Evolutionary conservation across 2,113 vertebrate genomes (phyloP).

Genomic region (Ornithorhynchus anatinus): DNA sequence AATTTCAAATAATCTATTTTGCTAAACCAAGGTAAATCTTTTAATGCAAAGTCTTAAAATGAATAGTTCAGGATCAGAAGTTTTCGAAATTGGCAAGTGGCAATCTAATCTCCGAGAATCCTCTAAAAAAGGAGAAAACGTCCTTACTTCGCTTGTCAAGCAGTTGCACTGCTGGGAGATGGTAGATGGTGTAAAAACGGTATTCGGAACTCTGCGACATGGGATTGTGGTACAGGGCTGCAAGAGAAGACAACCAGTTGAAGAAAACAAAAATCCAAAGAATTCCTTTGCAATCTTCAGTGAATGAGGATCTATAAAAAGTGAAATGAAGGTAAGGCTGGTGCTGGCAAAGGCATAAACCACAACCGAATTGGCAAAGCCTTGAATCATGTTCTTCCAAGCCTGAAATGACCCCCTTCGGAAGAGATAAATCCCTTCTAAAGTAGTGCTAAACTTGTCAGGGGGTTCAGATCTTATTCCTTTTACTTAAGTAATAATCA

Average conservation of each 20-base stretch:
- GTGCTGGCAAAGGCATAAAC: no score
- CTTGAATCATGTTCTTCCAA: no score
- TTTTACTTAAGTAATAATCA: no score
- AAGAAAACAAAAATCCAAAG: constrained; percentile 2
- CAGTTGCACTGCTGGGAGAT: constrained; percentile 70
- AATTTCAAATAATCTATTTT: no score
- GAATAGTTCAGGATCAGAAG: not conserved
- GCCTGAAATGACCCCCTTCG: no score
- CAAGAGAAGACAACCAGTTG: constrained; percentile 36
- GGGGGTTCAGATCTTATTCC: no score
- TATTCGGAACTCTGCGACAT: constrained; percentile 72
- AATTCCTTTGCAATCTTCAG: not conserved
- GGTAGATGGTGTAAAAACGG: constrained; percentile 67
- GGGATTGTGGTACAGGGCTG: constrained; percentile 79
- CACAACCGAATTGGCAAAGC: no score
- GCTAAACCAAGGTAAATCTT: not conserved
- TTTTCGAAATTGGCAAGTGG: constrained; percentile 1
- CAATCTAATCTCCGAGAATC: not conserved
- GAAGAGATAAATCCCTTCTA: no score
- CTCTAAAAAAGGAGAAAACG: constrained; percentile 20
- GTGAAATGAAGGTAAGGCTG: no score
- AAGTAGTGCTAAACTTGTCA: no score
- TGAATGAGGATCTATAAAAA: not conserved
- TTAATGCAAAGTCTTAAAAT: not conserved
- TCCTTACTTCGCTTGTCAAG: constrained; percentile 77